Evolutionary conservation across 2,113 vertebrate species (phyloP).

Genomic region (Cricetomys ansorgei): DNA sequence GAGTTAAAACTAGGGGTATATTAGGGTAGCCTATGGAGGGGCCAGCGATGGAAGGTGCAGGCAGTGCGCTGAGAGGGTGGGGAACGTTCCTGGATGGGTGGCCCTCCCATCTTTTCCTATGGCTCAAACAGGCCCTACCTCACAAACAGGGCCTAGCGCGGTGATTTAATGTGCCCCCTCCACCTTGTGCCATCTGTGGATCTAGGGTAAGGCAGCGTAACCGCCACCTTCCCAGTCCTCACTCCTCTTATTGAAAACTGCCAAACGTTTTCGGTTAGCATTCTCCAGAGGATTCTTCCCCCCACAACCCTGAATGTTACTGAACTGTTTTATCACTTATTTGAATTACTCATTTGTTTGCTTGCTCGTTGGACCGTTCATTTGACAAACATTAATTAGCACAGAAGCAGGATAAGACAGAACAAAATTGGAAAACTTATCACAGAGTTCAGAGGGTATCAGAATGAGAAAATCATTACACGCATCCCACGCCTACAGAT

Average conservation of each 20-base stretch:
- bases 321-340: conserved; percentile 19
- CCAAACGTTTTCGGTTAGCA: background rate
- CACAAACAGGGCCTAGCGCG: background rate
- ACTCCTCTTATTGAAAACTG: background rate
- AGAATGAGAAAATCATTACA: background rate
- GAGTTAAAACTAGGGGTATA: background rate
- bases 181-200: background rate
- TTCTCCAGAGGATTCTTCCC: background rate
- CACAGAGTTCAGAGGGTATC: background rate
- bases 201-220: background rate
- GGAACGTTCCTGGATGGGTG: background rate
- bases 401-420: background rate
- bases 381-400: conserved; percentile 46
- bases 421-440: background rate
- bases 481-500: background rate
- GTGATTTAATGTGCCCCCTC: background rate
- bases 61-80: background rate
- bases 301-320: conserved; percentile 30
- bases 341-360: background rate
- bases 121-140: background rate
- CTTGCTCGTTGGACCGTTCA: background rate
- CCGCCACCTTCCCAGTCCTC: background rate
- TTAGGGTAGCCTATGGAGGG: background rate
- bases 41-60: background rate
- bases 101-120: background rate